phyloP scores from a whole-genome alignment of 2,113 vertebrate genomes.

The Epinephelus lanceolatus region DNA sequence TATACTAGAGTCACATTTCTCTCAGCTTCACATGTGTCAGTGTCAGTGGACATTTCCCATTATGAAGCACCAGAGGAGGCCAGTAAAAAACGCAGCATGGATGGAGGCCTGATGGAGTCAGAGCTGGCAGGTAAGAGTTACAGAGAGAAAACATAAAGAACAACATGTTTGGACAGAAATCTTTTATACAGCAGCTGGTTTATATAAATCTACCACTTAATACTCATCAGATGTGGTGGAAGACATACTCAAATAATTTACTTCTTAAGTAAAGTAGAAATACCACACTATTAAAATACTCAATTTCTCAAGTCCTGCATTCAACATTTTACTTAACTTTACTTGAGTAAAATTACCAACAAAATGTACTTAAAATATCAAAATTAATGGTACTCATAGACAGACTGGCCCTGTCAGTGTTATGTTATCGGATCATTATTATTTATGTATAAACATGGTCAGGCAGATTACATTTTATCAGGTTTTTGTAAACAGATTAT shows the following conservation, averaged over 20 bases:
- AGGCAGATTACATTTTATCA: too few relatives aligned
- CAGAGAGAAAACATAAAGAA: background rate
- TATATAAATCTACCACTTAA: background rate
- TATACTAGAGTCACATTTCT: background rate
- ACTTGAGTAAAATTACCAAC: too few relatives aligned
- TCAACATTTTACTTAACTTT: too few relatives aligned
- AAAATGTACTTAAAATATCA: too few relatives aligned
- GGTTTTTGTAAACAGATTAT: too few relatives aligned
- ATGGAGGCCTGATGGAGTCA: conserved; percentile 21
- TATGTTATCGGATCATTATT: too few relatives aligned
- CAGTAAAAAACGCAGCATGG: background rate
- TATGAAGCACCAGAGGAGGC: conserved; percentile 26
- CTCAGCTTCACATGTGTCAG: conserved; percentile 25
- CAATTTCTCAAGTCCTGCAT: too few relatives aligned
- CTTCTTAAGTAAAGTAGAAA: background rate
- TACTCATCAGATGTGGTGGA: background rate
- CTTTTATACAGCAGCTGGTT: background rate
- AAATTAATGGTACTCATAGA: too few relatives aligned
- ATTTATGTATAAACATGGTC: too few relatives aligned
- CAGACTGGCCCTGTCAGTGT: too few relatives aligned
- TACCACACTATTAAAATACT: background rate
- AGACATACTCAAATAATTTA: background rate
- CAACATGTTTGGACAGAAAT: background rate
- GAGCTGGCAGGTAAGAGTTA: conserved; percentile 59
- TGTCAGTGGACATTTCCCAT: conserved; percentile 46